Conservation (phyloP, 2,888 invertebrate genomes). For the Empis stercorea region DNA sequence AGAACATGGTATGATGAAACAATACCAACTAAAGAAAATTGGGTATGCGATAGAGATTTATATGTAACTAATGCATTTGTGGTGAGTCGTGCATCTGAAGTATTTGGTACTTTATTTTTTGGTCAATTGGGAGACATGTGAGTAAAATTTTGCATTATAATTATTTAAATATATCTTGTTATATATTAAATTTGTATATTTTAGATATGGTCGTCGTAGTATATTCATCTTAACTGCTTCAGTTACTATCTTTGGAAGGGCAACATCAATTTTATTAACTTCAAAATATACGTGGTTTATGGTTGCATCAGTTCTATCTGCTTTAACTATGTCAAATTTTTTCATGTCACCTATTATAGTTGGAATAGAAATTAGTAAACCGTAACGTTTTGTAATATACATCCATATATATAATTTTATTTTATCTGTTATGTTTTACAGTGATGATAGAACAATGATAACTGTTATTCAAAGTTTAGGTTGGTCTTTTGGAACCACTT, state of each 20-base stretch:
- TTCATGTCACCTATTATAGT: constrained; percentile 40
- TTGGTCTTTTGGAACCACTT: constrained; percentile 40
- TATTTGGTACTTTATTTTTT: constrained; percentile 42
- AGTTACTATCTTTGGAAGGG: constrained; percentile 35
- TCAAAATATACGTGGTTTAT: constrained; percentile 35
- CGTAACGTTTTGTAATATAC: constrained; percentile 18
- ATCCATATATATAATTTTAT: not conserved
- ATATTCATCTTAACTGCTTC: constrained; percentile 39
- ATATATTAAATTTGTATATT: constrained; percentile 9
- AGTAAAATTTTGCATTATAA: constrained; percentile 18
- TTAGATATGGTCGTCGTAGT: constrained; percentile 39
- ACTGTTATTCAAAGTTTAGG: constrained; percentile 40
- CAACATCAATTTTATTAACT: constrained; percentile 32
- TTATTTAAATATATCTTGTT: not conserved
- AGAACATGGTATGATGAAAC: constrained; percentile 40
- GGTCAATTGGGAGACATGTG: constrained; percentile 46
- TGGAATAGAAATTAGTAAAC: constrained; percentile 42
- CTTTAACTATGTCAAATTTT: constrained; percentile 36
- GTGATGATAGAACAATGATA: constrained; percentile 38
- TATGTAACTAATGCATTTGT: constrained; percentile 43
- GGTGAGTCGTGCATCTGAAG: constrained; percentile 40
- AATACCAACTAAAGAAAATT: constrained; percentile 39
- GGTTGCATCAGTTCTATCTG: constrained; percentile 35
- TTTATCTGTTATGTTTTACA: constrained; percentile 9
- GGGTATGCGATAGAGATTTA: constrained; percentile 44